Base-by-base conservation (phyloP, 2,113 vertebrate species). In the Rousettus leschenaultii region DNA sequence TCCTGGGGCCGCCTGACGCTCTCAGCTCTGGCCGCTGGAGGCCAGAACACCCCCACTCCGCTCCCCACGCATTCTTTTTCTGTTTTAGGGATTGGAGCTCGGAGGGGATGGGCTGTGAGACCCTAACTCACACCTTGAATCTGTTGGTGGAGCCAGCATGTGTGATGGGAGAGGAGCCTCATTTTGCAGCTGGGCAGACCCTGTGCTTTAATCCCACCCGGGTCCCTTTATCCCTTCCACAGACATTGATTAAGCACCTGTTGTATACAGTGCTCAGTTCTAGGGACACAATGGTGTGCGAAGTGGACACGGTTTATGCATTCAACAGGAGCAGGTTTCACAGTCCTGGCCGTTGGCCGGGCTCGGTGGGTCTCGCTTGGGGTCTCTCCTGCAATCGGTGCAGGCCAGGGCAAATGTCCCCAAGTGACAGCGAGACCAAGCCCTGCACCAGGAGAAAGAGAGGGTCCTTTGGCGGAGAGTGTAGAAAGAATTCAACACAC, bases 291-390 rank as follows among this genome's bases (percentile, higher is more conserved):
- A 6, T 16, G 6, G 33, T 51, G 16, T 51, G 75, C 14, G 70
- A 30, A 53, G 35, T 24, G 30, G 40, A 15, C 1, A 1, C 6
- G 15, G 59, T 35, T 40, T n/a, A 1, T 59, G 48, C 53, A 4
- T 28, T 7, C 14, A 0, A 2, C 21, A 4, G 1, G 0, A 16
- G 30, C 8, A 6, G 5, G 26, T 30, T 12, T 35, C 55, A 3
- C 0, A 2, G 80, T 63, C 63, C 13, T 35, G 40, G 9, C 57
- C 0, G 0, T 8, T 51, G 26, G 19, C 40, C 0, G 21, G 63
- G 77, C 83, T 55, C 61, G 33, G 6, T 0, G 30, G 65, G 5
- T 53, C 43, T 68, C 33, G 26, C 28, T 4, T 1, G 33, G 83
- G 57, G 13, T 77, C 10, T 65, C 19, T 48, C 57, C 12, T 24